Conservation (phyloP, 2,888 invertebrate species). For the Tiphia femorata region DNA sequence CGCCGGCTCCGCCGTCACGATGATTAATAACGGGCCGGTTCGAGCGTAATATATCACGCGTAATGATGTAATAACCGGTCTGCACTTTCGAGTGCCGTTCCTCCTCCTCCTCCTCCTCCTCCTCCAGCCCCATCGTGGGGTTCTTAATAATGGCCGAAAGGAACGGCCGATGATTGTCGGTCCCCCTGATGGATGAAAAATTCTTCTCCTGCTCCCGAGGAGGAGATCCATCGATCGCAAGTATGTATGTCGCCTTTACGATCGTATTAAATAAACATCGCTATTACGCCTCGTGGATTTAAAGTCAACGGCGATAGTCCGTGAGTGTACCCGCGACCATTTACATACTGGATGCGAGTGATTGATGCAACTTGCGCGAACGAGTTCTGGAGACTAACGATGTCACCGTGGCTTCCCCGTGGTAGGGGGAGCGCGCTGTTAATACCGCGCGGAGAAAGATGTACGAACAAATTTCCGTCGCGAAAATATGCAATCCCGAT, state of each 20-base stretch:
- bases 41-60: slow-evolving; percentile 40
- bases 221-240: no score
- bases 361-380: slow-evolving; percentile 12
- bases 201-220: no score
- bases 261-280: slow-evolving; percentile 46
- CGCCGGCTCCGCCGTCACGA: background rate
- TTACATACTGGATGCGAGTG: slow-evolving; percentile 28
- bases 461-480: no score
- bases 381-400: background rate
- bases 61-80: slow-evolving; percentile 51
- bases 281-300: slow-evolving; percentile 18
- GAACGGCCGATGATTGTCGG: slow-evolving; percentile 22
- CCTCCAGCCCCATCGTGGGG: slow-evolving; percentile 13
- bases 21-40: slow-evolving; percentile 41
- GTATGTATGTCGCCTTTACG: slow-evolving; percentile 14
- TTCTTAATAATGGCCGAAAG: slow-evolving; percentile 38
- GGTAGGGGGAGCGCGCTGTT: no score
- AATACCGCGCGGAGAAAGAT: no score
- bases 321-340: slow-evolving; percentile 7
- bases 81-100: slow-evolving; percentile 30
- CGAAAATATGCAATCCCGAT: no score
- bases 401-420: no score
- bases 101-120: slow-evolving; percentile 39
- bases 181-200: slow-evolving; percentile 33
- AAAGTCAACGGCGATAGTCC: slow-evolving; percentile 28